Conservation (phyloP, 2,797 vertebrate genomes). For the Macroramphosus scolopax region DNA sequence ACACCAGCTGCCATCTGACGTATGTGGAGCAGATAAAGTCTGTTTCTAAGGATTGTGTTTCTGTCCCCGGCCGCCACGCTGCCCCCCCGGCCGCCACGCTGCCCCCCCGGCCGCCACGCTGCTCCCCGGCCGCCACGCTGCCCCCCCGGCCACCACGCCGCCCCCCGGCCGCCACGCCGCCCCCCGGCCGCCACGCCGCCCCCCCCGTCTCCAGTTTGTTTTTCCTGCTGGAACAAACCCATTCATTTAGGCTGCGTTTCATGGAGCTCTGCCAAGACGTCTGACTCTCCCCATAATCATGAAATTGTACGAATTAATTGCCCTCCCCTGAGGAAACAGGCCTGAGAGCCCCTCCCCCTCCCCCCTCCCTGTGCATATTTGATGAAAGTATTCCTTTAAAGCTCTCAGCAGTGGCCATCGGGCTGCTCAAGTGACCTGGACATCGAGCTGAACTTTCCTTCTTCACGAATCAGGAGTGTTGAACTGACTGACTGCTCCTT, state of each 20-base stretch:
- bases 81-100: no score
- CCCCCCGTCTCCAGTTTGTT: conserved; percentile 55
- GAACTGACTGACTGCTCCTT: no score
- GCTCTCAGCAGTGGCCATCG: conserved; percentile 38
- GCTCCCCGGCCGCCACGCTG: no score
- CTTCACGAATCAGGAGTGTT: no score
- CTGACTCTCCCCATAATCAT: conserved; percentile 49
- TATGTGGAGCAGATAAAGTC: conserved; percentile 57
- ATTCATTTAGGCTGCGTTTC: conserved; percentile 52
- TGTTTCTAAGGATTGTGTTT: conserved; percentile 60
- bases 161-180: no score
- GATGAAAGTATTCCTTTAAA: conserved; percentile 60
- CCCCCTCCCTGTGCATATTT: conserved; percentile 44
- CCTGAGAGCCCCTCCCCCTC: conserved; percentile 44
- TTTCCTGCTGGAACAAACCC: conserved; percentile 56
- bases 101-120: no score
- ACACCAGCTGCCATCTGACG: conserved; percentile 61
- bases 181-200: no score
- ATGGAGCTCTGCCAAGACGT: conserved; percentile 59
- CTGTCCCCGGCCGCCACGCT: no score
- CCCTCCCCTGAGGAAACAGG: conserved; percentile 42
- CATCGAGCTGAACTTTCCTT: no score
- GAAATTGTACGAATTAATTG: conserved; percentile 67
- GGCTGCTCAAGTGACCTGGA: conserved; percentile 55
- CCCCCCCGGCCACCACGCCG: no score